These are phyloP conservation scores for Iguana delicatissima DNA, from an alignment of 2,797 vertebrate species.

Conservation along the genomic window DNA sequence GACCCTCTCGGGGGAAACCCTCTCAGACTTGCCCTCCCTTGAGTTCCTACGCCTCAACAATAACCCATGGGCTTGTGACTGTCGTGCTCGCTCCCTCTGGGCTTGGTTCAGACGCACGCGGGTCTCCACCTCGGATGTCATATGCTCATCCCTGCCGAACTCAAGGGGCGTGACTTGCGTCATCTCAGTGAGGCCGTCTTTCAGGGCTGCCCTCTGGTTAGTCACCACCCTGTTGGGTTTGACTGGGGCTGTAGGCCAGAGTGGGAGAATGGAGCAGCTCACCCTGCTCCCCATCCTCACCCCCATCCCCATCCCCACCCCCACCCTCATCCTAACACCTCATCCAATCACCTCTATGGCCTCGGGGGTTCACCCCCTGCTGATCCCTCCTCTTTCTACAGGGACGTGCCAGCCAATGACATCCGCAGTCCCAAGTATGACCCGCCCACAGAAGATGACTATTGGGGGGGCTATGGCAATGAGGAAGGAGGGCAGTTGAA, in stretches of 20 bases:
- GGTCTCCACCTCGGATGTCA: constrained; percentile 91
- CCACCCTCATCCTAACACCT: constrained; percentile 64
- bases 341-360: constrained; percentile 85
- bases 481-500: constrained; percentile 81
- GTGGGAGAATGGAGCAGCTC: constrained; percentile 70
- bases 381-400: constrained; percentile 84
- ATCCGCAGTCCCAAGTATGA: constrained; percentile 67
- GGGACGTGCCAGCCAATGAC: constrained; percentile 78
- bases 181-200: constrained; percentile 90
- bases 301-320: constrained; percentile 3
- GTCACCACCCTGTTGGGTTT: constrained; percentile 86
- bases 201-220: constrained; percentile 87
- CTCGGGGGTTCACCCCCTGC: constrained; percentile 86
- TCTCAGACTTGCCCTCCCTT: constrained; percentile 87
- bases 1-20: constrained; percentile 90
- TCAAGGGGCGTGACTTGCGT: constrained; percentile 90
- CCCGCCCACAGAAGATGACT: constrained; percentile 84
- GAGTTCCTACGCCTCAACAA: constrained; percentile 96
- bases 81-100: constrained; percentile 93
- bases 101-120: constrained; percentile 92
- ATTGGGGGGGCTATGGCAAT: constrained; percentile 89
- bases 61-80: constrained; percentile 97
- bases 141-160: constrained; percentile 87
- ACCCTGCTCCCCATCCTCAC: not conserved
- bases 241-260: constrained; percentile 83